phyloP scores from a whole-genome alignment of 35 echinoderm and acorn worm species.

The Antedon bifida region DNA sequence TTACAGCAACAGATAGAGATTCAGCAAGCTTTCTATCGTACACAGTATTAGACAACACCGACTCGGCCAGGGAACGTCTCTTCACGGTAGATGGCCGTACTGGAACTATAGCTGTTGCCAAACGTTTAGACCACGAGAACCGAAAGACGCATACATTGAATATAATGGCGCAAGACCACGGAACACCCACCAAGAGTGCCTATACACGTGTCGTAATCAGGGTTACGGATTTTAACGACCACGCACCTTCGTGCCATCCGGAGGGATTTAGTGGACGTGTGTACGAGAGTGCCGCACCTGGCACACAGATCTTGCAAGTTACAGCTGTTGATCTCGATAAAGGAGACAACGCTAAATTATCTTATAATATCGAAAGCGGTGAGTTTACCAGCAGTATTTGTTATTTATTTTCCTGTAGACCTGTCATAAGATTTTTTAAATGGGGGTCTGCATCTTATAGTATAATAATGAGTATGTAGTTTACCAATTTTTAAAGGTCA shows the following conservation, averaged over 20 bases:
- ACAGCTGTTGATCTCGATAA: slow-evolving; percentile 67
- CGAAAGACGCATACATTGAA: slow-evolving; percentile 47
- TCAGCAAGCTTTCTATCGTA: slow-evolving; percentile 42
- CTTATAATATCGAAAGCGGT: slow-evolving; percentile 62
- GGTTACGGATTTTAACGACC: slow-evolving; percentile 71
- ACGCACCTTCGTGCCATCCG: slow-evolving; percentile 60
- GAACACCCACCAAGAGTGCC: slow-evolving; percentile 28
- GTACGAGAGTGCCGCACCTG: slow-evolving; percentile 69
- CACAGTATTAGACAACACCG: slow-evolving; percentile 29
- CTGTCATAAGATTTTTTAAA: too few relatives aligned
- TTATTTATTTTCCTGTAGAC: too few relatives aligned
- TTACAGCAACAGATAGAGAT: slow-evolving; percentile 52
- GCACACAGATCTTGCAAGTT: slow-evolving; percentile 56
- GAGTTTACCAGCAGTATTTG: background rate
- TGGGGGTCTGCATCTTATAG: too few relatives aligned
- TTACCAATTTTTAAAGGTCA: too few relatives aligned
- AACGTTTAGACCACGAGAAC: slow-evolving; percentile 67
- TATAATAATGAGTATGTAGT: too few relatives aligned
- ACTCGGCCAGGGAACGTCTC: slow-evolving; percentile 26
- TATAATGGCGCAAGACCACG: slow-evolving; percentile 50
- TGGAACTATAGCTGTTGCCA: slow-evolving; percentile 34
- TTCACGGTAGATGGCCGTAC: slow-evolving; percentile 48
- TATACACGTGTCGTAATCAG: slow-evolving; percentile 57
- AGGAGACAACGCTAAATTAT: slow-evolving; percentile 59
- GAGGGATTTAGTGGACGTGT: slow-evolving; percentile 66